A percentile compares a stretch with the other conserved stretches of the same genome.
These are phyloP conservation scores for Agrilus planipennis DNA, from an alignment of 1,140 invertebrate species.

Conservation along the genomic window DNA sequence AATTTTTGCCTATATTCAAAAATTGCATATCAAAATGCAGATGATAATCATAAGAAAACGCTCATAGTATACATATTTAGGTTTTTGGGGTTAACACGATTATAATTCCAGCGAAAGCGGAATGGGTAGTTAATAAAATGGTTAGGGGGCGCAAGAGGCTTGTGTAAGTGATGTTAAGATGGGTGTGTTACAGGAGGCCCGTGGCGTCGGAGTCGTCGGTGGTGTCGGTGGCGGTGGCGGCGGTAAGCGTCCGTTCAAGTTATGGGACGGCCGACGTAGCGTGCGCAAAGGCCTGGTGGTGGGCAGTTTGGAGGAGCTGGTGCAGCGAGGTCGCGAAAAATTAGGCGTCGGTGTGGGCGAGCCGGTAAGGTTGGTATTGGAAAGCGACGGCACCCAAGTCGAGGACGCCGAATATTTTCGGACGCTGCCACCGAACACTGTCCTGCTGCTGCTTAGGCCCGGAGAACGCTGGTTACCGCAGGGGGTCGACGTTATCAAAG, in stretches of 20 bases:
- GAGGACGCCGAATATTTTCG: constrained; percentile 91
- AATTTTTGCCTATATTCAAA: background rate
- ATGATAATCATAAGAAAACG: constrained; percentile 1
- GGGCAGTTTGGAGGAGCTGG: constrained; percentile 80
- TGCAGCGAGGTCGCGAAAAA: constrained; percentile 85
- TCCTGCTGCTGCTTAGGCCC: constrained; percentile 72
- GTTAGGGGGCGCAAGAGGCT: constrained; percentile 2
- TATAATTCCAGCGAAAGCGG: constrained; percentile 2
- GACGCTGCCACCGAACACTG: constrained; percentile 80
- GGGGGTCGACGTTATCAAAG: constrained; percentile 82
- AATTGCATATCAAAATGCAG: background rate
- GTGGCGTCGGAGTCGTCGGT: too few relatives aligned
- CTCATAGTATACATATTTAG: background rate
- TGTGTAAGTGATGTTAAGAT: constrained; percentile 1
- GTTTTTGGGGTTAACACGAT: constrained; percentile 4
- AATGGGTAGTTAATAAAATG: background rate
- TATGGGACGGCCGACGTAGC: constrained; percentile 92
- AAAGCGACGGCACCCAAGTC: constrained; percentile 89
- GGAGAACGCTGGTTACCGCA: constrained; percentile 86
- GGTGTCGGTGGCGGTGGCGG: too few relatives aligned
- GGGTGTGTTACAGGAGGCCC: constrained; percentile 59
- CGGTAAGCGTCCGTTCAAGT: constrained; percentile 93
- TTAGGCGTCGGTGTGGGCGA: constrained; percentile 71
- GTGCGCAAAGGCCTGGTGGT: constrained; percentile 88
- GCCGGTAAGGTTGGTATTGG: constrained; percentile 75